Evolutionary conservation across 1,140 invertebrate species (phyloP).

Genomic region (Heliconius eleuchia): DNA sequence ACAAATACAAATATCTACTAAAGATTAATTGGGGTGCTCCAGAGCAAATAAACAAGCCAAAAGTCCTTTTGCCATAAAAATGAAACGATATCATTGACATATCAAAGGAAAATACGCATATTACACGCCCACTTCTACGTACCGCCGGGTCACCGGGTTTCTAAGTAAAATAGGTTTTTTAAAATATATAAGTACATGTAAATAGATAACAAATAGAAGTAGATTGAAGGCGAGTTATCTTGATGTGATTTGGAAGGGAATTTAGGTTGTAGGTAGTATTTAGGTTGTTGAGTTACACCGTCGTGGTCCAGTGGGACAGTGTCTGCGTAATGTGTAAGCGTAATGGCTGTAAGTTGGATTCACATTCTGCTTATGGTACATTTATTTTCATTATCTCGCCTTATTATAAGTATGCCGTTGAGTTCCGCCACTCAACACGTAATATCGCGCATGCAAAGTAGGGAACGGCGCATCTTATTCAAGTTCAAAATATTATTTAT

Average conservation of each 20-base stretch:
- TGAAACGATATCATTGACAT: slow-evolving; percentile 18
- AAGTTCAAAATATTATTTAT: too few species aligned
- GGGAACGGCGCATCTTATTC: too few species aligned
- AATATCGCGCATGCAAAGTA: too few species aligned
- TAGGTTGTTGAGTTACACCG: background rate
- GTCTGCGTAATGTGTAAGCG: too few species aligned
- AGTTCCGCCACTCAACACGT: too few species aligned
- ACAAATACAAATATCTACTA: slow-evolving; percentile 6
- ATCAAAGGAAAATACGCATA: slow-evolving; percentile 13
- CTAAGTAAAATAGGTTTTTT: background rate
- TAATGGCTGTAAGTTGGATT: too few species aligned
- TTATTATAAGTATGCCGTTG: too few species aligned
- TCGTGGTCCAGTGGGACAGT: too few species aligned
- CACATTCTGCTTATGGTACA: too few species aligned
- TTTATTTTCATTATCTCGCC: too few species aligned
- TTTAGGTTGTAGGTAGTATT: background rate
- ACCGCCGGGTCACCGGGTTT: background rate
- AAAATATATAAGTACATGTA: background rate
- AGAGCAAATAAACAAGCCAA: slow-evolving; percentile 22
- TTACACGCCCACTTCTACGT: background rate
- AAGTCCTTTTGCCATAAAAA: slow-evolving; percentile 16
- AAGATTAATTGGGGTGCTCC: slow-evolving; percentile 24
- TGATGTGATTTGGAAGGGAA: background rate
- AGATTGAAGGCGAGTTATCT: background rate
- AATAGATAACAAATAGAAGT: background rate